A percentile compares a stretch with the other conserved stretches of the same genome.
Conservation (phyloP, 2,113 vertebrate species). For the Melanerpes aurifrons region DNA sequence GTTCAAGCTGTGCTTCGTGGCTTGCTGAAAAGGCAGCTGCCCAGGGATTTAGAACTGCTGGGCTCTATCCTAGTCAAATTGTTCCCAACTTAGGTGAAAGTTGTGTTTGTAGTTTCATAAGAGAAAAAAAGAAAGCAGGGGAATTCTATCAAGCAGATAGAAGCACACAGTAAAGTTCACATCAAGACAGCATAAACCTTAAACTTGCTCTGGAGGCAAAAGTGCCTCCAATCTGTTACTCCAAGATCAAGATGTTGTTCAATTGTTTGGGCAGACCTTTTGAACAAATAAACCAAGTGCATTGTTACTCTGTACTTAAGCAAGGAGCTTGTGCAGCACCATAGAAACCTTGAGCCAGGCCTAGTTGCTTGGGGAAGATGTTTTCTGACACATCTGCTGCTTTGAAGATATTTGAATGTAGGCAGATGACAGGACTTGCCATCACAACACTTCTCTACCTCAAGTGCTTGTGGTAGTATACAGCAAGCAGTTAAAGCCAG, state of each 20-base stretch:
- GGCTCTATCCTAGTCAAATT: neutral
- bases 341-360: neutral
- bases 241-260: constrained; percentile 61
- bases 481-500: neutral
- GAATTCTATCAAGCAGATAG: neutral
- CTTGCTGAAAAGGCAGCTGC: neutral
- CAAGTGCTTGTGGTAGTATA: accelerated
- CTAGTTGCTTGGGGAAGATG: neutral
- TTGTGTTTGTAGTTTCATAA: neutral
- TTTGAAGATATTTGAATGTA: neutral
- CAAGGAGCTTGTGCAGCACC: neutral
- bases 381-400: neutral
- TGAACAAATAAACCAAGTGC: neutral
- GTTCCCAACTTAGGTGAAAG: neutral
- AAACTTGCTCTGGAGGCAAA: constrained; percentile 2
- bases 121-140: neutral
- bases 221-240: neutral
- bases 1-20: neutral
- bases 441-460: neutral
- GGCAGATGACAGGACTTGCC: neutral
- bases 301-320: constrained; percentile 31
- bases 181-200: neutral
- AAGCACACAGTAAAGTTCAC: neutral
- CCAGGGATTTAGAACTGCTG: neutral
- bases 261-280: constrained; percentile 19